Conservation (phyloP, 1,140 invertebrate species). For the Matsumurasca onukii region DNA sequence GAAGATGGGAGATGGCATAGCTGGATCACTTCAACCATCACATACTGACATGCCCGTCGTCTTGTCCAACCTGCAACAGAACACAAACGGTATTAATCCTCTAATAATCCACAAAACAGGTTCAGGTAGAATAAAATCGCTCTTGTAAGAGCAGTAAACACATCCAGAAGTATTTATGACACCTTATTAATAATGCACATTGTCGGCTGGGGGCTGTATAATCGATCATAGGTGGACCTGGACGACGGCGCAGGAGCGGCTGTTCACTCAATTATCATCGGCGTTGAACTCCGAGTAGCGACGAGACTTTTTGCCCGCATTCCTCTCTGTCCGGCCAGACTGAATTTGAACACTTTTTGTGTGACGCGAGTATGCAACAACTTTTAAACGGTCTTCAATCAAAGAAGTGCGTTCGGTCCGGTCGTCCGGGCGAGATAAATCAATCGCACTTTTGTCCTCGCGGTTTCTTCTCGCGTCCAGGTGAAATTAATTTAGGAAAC, state of each 20-base stretch:
- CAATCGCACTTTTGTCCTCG: not conserved
- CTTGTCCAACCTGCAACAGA: conserved; percentile 38
- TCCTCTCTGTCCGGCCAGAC: not conserved
- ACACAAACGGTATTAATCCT: conserved; percentile 11
- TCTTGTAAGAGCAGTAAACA: not conserved
- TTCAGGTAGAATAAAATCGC: too few species aligned
- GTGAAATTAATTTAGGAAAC: not conserved
- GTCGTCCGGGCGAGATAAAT: not conserved
- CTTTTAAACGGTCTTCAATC: not conserved
- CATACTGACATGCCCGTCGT: conserved; percentile 37
- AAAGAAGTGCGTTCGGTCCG: not conserved
- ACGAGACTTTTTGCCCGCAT: not conserved
- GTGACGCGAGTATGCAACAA: not conserved
- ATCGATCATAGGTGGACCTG: too few species aligned
- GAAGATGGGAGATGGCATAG: conserved; percentile 39
- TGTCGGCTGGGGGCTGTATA: not conserved
- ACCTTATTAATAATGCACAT: not conserved
- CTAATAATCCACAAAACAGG: not conserved
- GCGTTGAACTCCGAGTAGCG: not conserved
- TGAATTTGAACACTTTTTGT: not conserved
- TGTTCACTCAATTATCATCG: not conserved
- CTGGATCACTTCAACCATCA: conserved; percentile 40
- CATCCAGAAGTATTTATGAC: not conserved
- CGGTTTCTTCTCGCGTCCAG: not conserved
- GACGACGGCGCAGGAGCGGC: not conserved